Evolutionary conservation across 2,888 invertebrate genomes (phyloP).

Genomic region (Athalia rosae): DNA sequence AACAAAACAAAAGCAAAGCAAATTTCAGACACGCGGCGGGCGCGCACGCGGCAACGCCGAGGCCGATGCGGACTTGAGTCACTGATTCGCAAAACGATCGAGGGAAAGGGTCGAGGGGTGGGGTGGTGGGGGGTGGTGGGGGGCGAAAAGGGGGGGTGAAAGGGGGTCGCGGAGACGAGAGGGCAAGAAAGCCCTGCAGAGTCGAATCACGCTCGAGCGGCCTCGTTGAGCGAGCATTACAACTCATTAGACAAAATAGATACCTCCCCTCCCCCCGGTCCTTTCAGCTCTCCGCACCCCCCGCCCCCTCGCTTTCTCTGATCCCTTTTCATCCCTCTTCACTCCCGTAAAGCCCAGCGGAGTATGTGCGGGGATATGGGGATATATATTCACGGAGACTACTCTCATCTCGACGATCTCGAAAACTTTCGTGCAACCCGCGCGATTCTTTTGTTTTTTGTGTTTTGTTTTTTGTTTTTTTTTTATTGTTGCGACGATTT

Average conservation of each 20-base stretch:
- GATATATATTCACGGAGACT: not conserved
- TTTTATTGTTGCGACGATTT: too few species aligned
- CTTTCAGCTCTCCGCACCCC: slow-evolving; percentile 43
- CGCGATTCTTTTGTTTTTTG: too few species aligned
- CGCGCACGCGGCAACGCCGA: not conserved
- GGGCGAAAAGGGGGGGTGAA: slow-evolving; percentile 17
- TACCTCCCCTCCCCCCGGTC: slow-evolving; percentile 39
- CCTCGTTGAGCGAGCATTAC: slow-evolving; percentile 54
- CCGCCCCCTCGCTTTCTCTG: slow-evolving; percentile 31
- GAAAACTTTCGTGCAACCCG: too few species aligned
- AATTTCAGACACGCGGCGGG: too few species aligned
- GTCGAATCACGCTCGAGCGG: slow-evolving; percentile 53
- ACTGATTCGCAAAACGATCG: slow-evolving; percentile 26
- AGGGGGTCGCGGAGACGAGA: slow-evolving; percentile 19
- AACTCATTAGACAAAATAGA: slow-evolving; percentile 59
- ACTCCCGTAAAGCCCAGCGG: slow-evolving; percentile 16
- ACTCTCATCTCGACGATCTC: too few species aligned
- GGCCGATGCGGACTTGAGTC: slow-evolving; percentile 6
- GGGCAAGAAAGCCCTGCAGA: slow-evolving; percentile 45
- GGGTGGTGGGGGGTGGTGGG: too few species aligned
- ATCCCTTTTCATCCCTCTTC: slow-evolving; percentile 40
- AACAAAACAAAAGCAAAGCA: too few species aligned
- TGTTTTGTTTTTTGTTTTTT: too few species aligned
- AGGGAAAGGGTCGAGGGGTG: not conserved
- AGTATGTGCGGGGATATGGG: too few species aligned